A percentile compares a stretch with the other conserved stretches of the same genome.
Conservation (phyloP, 2,888 invertebrate genomes). For the Atherix ibis region DNA sequence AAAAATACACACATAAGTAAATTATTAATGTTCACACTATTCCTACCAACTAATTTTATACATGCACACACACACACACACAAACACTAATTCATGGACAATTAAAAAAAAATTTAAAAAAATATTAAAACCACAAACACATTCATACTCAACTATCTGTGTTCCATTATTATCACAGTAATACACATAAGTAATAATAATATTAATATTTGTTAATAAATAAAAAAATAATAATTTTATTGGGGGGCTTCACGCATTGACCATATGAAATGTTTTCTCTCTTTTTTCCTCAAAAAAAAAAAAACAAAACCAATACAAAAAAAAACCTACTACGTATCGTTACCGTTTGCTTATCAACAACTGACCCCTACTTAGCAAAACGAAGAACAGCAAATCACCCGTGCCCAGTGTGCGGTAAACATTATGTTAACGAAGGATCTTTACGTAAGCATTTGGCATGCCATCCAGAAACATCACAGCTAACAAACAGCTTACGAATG, state of each 20-base stretch:
- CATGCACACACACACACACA: too few relatives aligned
- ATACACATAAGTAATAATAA: too few relatives aligned
- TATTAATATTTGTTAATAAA: conserved; percentile 1
- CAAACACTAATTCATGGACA: too few relatives aligned
- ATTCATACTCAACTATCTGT: too few relatives aligned
- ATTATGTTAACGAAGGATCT: conserved; percentile 89
- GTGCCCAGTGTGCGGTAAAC: conserved; percentile 88
- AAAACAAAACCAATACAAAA: conserved; percentile 6
- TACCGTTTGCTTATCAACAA: conserved; percentile 25
- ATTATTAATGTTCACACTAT: too few relatives aligned
- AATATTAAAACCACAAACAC: too few relatives aligned
- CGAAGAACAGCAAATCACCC: conserved; percentile 88
- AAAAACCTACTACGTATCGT: conserved; percentile 15
- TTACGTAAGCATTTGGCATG: conserved; percentile 84
- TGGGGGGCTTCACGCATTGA: conserved; percentile 19
- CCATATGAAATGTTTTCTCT: conserved; percentile 14
- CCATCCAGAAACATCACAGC: conserved; percentile 79
- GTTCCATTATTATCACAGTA: too few relatives aligned
- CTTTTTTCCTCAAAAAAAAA: conserved; percentile 7
- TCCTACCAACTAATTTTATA: too few relatives aligned
- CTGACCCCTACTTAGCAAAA: conserved; percentile 78
- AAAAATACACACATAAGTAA: too few relatives aligned
- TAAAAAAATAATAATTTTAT: conserved; percentile 2
- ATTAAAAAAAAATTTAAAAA: too few relatives aligned
- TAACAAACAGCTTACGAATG: conserved; percentile 78